Base-by-base conservation (phyloP, 2,888 invertebrate species). In the Rhagium mordax region DNA sequence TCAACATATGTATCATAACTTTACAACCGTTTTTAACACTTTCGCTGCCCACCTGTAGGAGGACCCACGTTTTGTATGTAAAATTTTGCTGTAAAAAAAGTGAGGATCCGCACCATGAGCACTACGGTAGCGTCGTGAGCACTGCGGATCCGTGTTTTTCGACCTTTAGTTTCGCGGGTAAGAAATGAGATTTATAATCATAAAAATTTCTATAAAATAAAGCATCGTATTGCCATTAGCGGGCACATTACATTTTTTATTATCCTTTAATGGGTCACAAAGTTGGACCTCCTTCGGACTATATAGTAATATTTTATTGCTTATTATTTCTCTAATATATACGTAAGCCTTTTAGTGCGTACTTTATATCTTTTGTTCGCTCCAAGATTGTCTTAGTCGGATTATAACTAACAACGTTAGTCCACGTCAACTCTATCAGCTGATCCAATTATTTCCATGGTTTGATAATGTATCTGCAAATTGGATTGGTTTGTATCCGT, bases 401-500 rank as follows among this genome's bases (percentile, higher is more conserved):
- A 33, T 33, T 33, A n/a, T n/a, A 33, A 33, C 8, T 0, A 33
- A 33, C 13, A 33, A 13, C 6, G 33, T 13, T 8, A 6, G 8
- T 13, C 33, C 33, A 33, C 33, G 6, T 20, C 1, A 53, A 53
- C 21, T 53, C 53, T 13, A 53, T 53, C 53, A 21, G 21, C 53
- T 20, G 53, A 53, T 53, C 53, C 53, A 53, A 53, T 53, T 53
- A 53, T 21, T 10, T 13, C 20, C 53, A 18, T 13, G 53, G 53
- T 21, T 53, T 21, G 53, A 3, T 53, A 53, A 53, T 53, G 53
- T 53, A 53, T 53, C 53, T 20, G 53, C 3, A 53, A 53, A 53
- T 53, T 21, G 13, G 20, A 53, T 53, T 53, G 20, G 2, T 21
- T 2, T 2, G 10, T 21, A 21, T 21, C 8, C 53, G 16, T 18